phyloP scores from a whole-genome alignment of 2,797 vertebrate genomes.

The Sarcophilus harrisii region DNA sequence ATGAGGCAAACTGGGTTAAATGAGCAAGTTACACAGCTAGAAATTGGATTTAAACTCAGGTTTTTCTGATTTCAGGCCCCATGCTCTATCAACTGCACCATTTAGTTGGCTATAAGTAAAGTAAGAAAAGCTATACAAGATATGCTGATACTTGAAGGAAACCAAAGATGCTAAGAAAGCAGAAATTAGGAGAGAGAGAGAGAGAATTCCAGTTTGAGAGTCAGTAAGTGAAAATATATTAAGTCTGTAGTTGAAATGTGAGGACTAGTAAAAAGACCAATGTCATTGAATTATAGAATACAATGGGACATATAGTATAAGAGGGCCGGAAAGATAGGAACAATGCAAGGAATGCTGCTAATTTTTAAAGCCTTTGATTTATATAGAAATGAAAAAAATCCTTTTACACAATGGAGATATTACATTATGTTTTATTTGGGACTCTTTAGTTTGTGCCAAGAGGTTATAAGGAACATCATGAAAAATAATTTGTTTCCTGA shows the following conservation, averaged over 20 bases:
- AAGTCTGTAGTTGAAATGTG: not conserved
- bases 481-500: constrained; percentile 13
- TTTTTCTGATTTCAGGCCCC: not conserved
- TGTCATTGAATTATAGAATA: not conserved
- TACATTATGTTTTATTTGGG: not conserved
- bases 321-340: not conserved
- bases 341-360: not conserved
- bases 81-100: not conserved
- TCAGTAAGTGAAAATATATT: not conserved
- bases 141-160: not conserved
- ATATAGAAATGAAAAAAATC: not conserved
- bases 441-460: not conserved
- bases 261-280: not conserved
- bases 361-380: not conserved
- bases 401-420: not conserved
- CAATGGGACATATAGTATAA: not conserved
- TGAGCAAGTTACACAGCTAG: not conserved
- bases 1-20: not conserved
- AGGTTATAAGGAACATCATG: not conserved
- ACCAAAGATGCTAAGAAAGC: not conserved
- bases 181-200: not conserved
- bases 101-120: not conserved
- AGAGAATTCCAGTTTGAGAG: not conserved
- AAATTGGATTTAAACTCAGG: not conserved
- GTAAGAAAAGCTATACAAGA: not conserved